Conservation (phyloP, 1,140 invertebrate genomes). For the Acyrthosiphon pisum region DNA sequence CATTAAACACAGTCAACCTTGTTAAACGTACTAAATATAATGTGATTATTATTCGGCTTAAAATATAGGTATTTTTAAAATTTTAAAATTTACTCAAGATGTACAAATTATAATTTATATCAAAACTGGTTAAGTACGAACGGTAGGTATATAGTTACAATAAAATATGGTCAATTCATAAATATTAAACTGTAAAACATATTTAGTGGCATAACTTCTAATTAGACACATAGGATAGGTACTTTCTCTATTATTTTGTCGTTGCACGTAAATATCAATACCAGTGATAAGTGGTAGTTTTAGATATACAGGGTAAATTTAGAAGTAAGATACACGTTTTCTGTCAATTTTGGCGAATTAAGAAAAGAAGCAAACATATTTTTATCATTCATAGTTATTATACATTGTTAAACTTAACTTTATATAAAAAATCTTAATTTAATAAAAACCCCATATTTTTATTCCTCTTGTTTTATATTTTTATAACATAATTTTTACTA, state of each 20-base stretch:
- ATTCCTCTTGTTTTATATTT: neutral
- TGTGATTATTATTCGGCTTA: neutral
- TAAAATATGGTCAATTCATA: neutral
- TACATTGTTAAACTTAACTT: neutral
- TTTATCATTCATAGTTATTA: neutral
- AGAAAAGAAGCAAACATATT: neutral
- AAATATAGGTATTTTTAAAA: too few species aligned
- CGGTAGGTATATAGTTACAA: neutral
- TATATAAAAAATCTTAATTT: neutral
- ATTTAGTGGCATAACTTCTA: neutral
- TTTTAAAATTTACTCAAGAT: neutral
- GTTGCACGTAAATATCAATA: conserved; percentile 20
- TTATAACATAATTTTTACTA: neutral
- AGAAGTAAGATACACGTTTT: neutral
- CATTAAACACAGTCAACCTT: neutral
- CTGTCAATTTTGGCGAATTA: neutral
- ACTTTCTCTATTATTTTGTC: neutral
- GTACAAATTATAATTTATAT: neutral
- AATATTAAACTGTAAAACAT: conserved; percentile 2
- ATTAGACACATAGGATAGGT: neutral
- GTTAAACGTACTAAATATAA: neutral
- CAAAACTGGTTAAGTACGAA: neutral
- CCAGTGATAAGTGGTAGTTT: neutral
- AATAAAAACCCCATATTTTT: too few species aligned
- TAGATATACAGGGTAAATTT: neutral